Conservation (phyloP, 2,888 invertebrate species). For the Cheiracanthium punctorium region DNA sequence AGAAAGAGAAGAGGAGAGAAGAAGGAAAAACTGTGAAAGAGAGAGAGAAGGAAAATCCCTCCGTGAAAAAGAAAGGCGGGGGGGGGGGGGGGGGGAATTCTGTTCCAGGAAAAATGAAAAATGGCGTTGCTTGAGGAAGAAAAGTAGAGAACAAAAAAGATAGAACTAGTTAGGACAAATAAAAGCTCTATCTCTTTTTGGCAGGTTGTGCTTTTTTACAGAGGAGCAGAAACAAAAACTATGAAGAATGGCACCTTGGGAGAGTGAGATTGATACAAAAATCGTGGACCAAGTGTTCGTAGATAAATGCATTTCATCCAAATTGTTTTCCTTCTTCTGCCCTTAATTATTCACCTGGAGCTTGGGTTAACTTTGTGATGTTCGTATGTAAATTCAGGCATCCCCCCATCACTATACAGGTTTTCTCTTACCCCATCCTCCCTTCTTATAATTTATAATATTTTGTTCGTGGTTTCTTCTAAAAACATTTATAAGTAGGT, state of each 20-base stretch:
- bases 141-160: constrained; percentile 1
- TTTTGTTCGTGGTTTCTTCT: no score
- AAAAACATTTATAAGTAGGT: no score
- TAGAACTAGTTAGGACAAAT: constrained; percentile 15
- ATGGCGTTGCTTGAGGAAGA: constrained; percentile 39
- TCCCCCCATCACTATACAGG: no score
- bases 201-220: constrained; percentile 6
- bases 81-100: constrained; percentile 28
- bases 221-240: constrained; percentile 1
- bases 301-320: no score
- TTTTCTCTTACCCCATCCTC: no score
- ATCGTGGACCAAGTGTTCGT: neutral
- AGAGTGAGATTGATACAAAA: neutral
- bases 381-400: no score
- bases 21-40: constrained; percentile 56
- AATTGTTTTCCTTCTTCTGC: no score
- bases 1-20: constrained; percentile 42
- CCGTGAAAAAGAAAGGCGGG: constrained; percentile 12
- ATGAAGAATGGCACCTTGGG: neutral
- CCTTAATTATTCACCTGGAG: no score
- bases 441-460: no score
- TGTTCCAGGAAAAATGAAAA: constrained; percentile 55
- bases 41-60: neutral
- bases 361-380: no score
- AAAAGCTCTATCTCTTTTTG: constrained; percentile 15